Evolutionary conservation across 2,888 invertebrate species (phyloP), one percentile per base, ranked within the genome.

Genomic region (Saturnia japonica): DNA sequence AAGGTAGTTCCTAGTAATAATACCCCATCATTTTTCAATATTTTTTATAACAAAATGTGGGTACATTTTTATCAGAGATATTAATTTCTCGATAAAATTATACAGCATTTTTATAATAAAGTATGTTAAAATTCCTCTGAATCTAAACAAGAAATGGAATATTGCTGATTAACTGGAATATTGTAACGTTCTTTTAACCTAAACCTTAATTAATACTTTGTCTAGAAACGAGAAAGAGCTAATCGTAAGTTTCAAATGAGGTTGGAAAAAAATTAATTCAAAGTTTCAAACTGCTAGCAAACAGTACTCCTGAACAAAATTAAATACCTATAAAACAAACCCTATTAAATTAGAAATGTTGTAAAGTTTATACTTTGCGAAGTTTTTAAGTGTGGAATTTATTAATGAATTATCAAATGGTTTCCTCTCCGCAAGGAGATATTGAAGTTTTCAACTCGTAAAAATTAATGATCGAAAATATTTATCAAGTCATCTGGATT

Each of bases 361-460:
- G 12, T 57, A 57, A 57, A 57, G 57, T 57, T 57, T 57, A 3
- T 57, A 12, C 25, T 57, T 57, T 12, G 3, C 12, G 28, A 57
- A 57, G 57, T 57, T 57, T 57, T 57, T 57, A 57, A 57, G 25
- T 57, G 25, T 57, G 25, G 57, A 57, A 57, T 57, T 57, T 57
- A 57, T 57, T 57, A 57, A 57, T 28, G 57, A 57, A 57, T 57
- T 57, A 57, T 57, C 57, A 57, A 57, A 57, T 25, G 11, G 25
- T 57, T 57, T 25, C 57, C 25, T 25, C 25, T 57, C 57, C 25
- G 57, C 57, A 28, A 57, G 57, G 25, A 57, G 57, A 12, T 14
- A 57, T 57, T 57, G 25, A 25, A 57, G 57, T 57, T 57, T 57
- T 57, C 25, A 57, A 57, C 12, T 57, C 57, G 57, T 57, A 57